Evolutionary conservation across 2,888 invertebrate species (phyloP).

Genomic region (Eulithis prunata): DNA sequence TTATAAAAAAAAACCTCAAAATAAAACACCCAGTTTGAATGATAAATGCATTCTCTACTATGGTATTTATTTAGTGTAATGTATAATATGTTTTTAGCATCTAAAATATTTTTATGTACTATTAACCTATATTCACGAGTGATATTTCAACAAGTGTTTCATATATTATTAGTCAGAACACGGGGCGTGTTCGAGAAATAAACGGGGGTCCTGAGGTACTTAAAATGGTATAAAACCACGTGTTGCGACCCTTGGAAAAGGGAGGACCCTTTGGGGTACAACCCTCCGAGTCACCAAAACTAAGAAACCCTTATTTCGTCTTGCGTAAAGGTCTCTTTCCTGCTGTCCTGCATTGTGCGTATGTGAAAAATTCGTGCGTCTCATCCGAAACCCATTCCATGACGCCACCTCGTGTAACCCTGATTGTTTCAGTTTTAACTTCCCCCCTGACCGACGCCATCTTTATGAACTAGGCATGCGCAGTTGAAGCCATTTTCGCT

Average conservation of each 20-base stretch:
- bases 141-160: no score
- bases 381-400: not conserved
- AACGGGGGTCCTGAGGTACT: no score
- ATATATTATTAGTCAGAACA: no score
- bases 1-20: no score
- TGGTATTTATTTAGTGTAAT: no score
- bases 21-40: no score
- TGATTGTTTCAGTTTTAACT: not conserved
- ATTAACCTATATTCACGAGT: no score
- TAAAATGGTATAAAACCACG: no score
- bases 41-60: no score
- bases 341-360: not conserved
- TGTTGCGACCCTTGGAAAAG: not conserved
- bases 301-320: not conserved
- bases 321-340: not conserved
- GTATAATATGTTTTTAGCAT: no score
- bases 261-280: not conserved
- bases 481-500: not conserved
- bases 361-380: not conserved
- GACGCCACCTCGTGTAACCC: not conserved
- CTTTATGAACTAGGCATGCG: not conserved
- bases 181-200: no score
- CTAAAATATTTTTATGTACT: no score
- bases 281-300: not conserved
- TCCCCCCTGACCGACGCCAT: not conserved